A percentile compares a stretch with the other conserved stretches of the same genome.
Conservation (phyloP, 2,888 invertebrate genomes). For the Agriotes lineatus region DNA sequence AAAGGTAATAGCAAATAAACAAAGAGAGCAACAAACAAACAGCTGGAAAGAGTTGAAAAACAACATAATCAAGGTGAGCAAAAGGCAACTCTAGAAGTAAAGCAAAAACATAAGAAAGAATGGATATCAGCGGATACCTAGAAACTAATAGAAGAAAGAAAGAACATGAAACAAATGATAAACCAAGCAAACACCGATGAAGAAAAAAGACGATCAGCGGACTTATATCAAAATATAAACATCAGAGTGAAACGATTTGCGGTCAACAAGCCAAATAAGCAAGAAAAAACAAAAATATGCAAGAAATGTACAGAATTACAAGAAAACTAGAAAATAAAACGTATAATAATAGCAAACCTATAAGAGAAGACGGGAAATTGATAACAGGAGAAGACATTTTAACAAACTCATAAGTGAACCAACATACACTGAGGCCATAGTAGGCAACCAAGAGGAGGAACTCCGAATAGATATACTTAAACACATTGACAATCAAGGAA, state of each 20-base stretch:
- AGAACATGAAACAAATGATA: background rate
- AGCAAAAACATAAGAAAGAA: background rate
- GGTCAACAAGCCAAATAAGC: background rate
- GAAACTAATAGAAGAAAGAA: background rate
- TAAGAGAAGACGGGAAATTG: background rate
- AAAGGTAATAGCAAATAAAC: too few relatives aligned
- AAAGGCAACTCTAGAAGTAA: background rate
- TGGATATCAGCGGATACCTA: background rate
- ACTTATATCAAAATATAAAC: background rate
- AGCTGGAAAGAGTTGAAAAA: background rate
- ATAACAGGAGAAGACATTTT: background rate
- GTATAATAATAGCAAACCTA: background rate
- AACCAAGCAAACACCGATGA: background rate
- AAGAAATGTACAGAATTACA: background rate
- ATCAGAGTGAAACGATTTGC: background rate
- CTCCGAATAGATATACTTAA: background rate
- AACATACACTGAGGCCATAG: background rate
- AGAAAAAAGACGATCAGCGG: background rate
- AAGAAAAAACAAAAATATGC: background rate
- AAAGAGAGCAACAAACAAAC: background rate
- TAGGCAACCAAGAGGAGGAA: background rate
- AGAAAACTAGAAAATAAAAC: background rate
- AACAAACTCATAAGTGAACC: background rate
- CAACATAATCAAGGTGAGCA: background rate
- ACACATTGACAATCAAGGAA: too few relatives aligned